These are phyloP conservation scores for Merluccius polli DNA, from an alignment of 2,797 vertebrate species.

Conservation along the genomic window DNA sequence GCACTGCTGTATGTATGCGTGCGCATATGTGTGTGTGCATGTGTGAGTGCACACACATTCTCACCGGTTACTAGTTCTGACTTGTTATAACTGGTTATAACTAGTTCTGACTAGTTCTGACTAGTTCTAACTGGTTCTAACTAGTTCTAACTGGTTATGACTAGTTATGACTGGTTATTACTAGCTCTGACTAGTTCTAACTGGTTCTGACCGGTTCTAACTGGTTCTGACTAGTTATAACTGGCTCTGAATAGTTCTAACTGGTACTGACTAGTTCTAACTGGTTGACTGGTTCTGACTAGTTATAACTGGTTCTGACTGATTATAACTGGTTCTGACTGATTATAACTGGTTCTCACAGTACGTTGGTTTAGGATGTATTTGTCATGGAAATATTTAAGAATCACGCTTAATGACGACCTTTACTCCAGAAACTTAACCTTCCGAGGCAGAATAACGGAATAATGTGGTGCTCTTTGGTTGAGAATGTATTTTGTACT, in stretches of 20 bases:
- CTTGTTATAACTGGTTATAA: background rate
- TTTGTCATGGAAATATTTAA: slow-evolving; percentile 34
- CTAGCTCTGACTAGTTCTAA: background rate
- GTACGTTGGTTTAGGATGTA: background rate
- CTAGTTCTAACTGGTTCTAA: background rate
- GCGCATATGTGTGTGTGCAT: slow-evolving; percentile 12
- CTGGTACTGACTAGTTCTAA: background rate
- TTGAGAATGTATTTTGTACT: slow-evolving; percentile 60
- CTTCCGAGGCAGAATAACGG: slow-evolving; percentile 26
- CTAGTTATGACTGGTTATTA: background rate
- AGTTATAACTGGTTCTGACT: background rate
- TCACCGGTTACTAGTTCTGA: background rate
- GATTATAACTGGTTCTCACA: background rate
- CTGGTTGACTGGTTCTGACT: background rate
- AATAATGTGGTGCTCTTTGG: slow-evolving; percentile 19
- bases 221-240: background rate
- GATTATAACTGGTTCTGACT: background rate
- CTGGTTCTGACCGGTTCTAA: background rate
- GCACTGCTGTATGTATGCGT: background rate
- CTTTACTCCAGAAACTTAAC: slow-evolving; percentile 44
- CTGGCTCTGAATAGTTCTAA: background rate
- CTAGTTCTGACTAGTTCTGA: background rate
- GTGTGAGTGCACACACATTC: slow-evolving; percentile 26
- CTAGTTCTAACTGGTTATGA: background rate
- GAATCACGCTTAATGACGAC: slow-evolving; percentile 39